A percentile compares a stretch with the other conserved stretches of the same genome.
These are phyloP conservation scores for Gavia stellata DNA, from an alignment of 2,113 vertebrate species.

Conservation along the genomic window DNA sequence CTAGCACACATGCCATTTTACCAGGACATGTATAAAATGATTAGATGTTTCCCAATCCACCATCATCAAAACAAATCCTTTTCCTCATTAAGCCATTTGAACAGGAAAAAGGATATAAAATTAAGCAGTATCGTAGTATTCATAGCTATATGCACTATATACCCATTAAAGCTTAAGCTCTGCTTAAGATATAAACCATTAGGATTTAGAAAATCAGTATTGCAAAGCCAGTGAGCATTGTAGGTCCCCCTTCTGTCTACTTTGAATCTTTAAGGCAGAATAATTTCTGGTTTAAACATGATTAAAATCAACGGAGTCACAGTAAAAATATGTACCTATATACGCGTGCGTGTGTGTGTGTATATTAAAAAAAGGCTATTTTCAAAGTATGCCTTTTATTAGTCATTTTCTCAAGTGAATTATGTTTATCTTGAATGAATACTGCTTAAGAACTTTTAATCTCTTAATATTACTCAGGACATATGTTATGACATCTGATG, in stretches of 20 bases:
- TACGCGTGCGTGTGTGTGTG: fast-evolving
- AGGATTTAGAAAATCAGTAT: neutral
- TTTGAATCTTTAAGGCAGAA: neutral
- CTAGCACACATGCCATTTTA: neutral
- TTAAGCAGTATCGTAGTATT: neutral
- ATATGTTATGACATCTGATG: neutral
- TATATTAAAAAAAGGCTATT: neutral
- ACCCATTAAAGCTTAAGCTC: neutral
- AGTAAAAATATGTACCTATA: neutral
- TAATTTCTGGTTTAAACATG: neutral
- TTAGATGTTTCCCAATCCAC: neutral
- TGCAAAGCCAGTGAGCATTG: neutral
- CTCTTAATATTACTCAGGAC: neutral
- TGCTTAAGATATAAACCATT: neutral
- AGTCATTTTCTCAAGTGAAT: neutral
- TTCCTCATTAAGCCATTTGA: neutral
- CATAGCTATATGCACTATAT: neutral
- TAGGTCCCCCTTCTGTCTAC: neutral
- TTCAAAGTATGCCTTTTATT: neutral
- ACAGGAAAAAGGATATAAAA: neutral
- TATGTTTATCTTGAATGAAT: neutral
- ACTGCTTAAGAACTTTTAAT: neutral
- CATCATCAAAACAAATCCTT: neutral
- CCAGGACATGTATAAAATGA: neutral
- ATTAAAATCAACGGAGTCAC: neutral